Conservation (phyloP, 2,888 invertebrate species). For the Melieria picta region DNA sequence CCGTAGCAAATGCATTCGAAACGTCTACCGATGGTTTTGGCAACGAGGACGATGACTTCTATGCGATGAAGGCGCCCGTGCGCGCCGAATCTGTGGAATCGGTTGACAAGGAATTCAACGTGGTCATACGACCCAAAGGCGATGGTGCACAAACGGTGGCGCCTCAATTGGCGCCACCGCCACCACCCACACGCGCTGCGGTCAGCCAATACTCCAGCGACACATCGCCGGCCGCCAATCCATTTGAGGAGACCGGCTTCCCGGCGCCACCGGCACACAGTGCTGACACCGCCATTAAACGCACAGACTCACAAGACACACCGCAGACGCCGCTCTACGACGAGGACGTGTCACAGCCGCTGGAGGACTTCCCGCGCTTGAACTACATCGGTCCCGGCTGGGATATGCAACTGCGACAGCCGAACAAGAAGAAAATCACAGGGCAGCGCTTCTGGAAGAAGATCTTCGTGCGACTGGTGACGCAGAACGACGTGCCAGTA, state of each 20-base stretch:
- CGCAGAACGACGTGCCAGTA: conserved; percentile 83
- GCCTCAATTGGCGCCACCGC: conserved; percentile 79
- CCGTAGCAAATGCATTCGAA: conserved; percentile 48
- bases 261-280: conserved; percentile 52
- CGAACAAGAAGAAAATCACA: conserved; percentile 95
- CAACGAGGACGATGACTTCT: conserved; percentile 79
- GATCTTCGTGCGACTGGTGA: conserved; percentile 83
- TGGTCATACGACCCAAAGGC: conserved; percentile 75
- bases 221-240: conserved; percentile 76
- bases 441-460: conserved; percentile 98
- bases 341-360: conserved; percentile 90
- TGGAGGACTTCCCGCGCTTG: conserved; percentile 89
- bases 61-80: conserved; percentile 79
- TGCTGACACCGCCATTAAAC: conserved; percentile 59
- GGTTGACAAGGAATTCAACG: conserved; percentile 78
- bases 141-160: conserved; percentile 69
- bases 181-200: conserved; percentile 63
- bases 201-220: conserved; percentile 63
- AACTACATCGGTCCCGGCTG: conserved; percentile 85
- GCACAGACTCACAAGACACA: conserved; percentile 77
- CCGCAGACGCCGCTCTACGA: conserved; percentile 94
- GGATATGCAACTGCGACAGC: conserved; percentile 96
- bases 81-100: conserved; percentile 80
- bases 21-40: conserved; percentile 70
- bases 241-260: conserved; percentile 69